Base-by-base conservation (phyloP, 2,888 invertebrate species). In the Pterostichus niger region DNA sequence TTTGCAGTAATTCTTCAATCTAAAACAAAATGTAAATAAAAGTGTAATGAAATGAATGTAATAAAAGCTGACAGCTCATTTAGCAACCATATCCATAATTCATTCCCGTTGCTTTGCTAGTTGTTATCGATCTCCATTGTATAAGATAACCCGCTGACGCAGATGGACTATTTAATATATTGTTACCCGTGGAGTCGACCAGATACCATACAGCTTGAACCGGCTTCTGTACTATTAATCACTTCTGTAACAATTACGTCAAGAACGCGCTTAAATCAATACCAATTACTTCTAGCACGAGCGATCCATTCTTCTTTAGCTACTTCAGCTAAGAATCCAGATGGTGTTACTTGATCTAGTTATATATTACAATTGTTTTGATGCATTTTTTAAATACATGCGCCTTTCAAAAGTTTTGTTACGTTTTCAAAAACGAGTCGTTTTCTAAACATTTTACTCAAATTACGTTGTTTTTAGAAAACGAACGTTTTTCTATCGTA, bases 221-320 rank as follows among this genome's bases (percentile, higher is more conserved):
- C 56, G 54, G 76, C 76, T 76, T 13, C 31, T n/a, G 44, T 0
- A 56, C 78, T 46, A 78, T 78, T 78, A 78, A 78, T 78, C 78
- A 78, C 61, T 35, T 15, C 10, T 78, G 78, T 44, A 78, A 78
- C 78, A 78, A 78, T 78, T 78, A 78, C 78, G 61, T 35, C 46
- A 35, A 15, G 59, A 59, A 61, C 13, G 17, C 56, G 31, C 40
- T 78, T 78, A 78, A 78, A 78, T 78, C 78, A 78, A 78, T 78
- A 61, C 59, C 78, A 78, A 78, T 78, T 78, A 78, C 78, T 44
- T 46, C 40, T 24, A 71, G 64, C 40, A 64, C 77, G 24, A 59
- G 13, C 33, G n/a, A 13, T n/a, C 35, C 56, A 77, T 77, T 77
- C 44, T 56, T 56, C 33, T 59, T 54, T 6, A 40, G 40, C 6